These are phyloP conservation scores for Lipophrys pholis DNA, from an alignment of 2,113 vertebrate species.

Conservation along the genomic window DNA sequence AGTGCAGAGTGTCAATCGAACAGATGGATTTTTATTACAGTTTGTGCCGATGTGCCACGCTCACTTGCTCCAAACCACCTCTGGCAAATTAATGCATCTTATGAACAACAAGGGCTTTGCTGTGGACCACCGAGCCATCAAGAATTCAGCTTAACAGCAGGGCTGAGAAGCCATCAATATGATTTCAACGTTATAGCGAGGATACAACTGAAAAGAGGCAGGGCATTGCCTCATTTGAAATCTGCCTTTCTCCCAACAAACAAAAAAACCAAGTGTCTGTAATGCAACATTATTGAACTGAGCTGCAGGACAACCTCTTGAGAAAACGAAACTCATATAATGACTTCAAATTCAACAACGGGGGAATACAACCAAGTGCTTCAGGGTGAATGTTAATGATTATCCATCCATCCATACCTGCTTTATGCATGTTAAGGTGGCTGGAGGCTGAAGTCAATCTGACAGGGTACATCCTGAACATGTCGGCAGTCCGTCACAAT, in stretches of 20 bases:
- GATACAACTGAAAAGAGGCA: conserved; percentile 42
- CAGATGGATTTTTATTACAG: conserved; percentile 81
- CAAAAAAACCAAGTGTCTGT: conserved; percentile 2
- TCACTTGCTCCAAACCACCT: conserved; percentile 60
- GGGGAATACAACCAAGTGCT: too few relatives aligned
- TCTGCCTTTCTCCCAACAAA: conserved; percentile 2
- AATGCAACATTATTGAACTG: neutral
- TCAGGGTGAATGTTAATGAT: too few relatives aligned
- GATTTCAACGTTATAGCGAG: conserved; percentile 48
- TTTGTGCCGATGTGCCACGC: conserved; percentile 71
- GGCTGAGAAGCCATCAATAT: conserved; percentile 17
- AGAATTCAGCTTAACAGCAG: conserved; percentile 46
- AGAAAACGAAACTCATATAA: too few relatives aligned
- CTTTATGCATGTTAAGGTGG: too few relatives aligned
- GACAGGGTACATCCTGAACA: too few relatives aligned
- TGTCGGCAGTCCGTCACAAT: too few relatives aligned
- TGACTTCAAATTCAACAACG: too few relatives aligned
- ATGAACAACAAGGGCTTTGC: conserved; percentile 57
- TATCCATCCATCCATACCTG: too few relatives aligned
- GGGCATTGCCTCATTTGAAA: conserved; percentile 22
- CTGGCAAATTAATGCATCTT: conserved; percentile 59
- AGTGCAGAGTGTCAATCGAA: conserved; percentile 53
- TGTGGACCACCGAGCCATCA: conserved; percentile 49
- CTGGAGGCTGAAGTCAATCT: too few relatives aligned
- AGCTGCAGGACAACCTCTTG: too few relatives aligned